Evolutionary conservation across 2,888 invertebrate genomes (phyloP), one percentile per base, ranked within the genome.

Genomic region (Cephonodes hylas): DNA sequence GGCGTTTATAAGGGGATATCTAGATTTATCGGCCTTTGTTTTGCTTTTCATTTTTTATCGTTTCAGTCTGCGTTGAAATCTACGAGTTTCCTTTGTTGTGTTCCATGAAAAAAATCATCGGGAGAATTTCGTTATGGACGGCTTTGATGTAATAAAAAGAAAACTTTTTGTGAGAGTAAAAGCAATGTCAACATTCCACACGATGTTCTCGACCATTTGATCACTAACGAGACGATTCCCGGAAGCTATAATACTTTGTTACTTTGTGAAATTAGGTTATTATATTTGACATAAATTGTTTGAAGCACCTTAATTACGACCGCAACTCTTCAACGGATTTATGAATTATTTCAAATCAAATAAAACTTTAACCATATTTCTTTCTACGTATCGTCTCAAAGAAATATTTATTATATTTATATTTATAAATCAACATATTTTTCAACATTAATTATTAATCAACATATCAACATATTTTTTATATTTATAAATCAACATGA

Each of bases 221-320:
- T 86, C 84, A 81, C 86, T 87, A 88, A 88, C 84, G 77, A 88
- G 84, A 78, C 72, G 80, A 83, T 82, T 84, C 84, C 83, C 81
- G 87, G 88, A 89, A 88, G 84, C 81, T 80, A 83, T 86, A 83
- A 84, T 80, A 82, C 81, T 84, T 77, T 81, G 80, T 84, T 83
- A 78, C 79, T 78, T 82, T 77, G 75, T 80, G 64, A 81, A 84
- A 85, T 86, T 81, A 79, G 77, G 64, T 80, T 80, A 79, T 82
- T 85, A 79, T 83, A 79, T 79, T 75, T 76, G 70, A 75, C 66
- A 79, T 81, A 80, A 84, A 82, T 83, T 81, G 63, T 79, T 75
- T 65, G 68, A 69, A 64, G 64, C 66, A 61, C 63, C 72, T 74
- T 82, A 80, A 84, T 86, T 83, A 79, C 67, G 68, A 80, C 73